phyloP scores from a whole-genome alignment of 2,888 invertebrate genomes.

The Ligdia adustata region DNA sequence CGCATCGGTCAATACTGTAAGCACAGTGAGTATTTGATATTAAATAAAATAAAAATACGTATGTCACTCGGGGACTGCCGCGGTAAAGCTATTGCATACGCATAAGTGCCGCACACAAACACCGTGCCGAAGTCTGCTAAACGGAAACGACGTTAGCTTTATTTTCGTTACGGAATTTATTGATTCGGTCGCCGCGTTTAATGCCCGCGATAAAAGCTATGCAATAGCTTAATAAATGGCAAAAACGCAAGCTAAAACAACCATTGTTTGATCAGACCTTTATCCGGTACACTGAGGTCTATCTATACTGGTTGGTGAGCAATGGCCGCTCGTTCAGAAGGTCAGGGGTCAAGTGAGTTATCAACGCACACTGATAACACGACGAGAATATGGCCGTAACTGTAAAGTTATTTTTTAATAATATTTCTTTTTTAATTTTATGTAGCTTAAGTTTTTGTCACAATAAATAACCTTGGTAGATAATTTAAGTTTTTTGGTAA shows the following conservation, averaged over 20 bases:
- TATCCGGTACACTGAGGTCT: slow-evolving; percentile 28
- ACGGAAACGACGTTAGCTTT: too few species aligned
- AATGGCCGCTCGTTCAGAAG: slow-evolving; percentile 55
- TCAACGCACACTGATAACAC: slow-evolving; percentile 47
- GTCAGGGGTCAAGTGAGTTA: slow-evolving; percentile 63
- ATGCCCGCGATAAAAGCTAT: too few species aligned
- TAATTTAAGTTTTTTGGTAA: neutral
- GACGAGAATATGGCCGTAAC: slow-evolving; percentile 17
- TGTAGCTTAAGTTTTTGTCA: neutral
- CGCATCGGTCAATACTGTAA: too few species aligned
- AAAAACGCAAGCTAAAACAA: neutral
- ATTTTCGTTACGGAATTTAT: too few species aligned
- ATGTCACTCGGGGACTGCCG: too few species aligned
- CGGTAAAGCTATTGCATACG: too few species aligned
- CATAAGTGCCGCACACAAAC: neutral
- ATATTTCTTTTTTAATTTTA: neutral
- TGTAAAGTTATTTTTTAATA: neutral
- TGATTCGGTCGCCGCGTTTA: too few species aligned
- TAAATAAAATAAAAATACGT: too few species aligned
- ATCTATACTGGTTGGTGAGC: slow-evolving; percentile 40
- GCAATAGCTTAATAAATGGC: too few species aligned
- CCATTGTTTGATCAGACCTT: neutral
- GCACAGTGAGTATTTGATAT: too few species aligned
- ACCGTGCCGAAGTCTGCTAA: too few species aligned
- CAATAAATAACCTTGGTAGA: neutral